A percentile compares a stretch with the other conserved stretches of the same genome.
Conservation (phyloP, 2,113 vertebrate genomes). For the Dryoscopus gambensis region DNA sequence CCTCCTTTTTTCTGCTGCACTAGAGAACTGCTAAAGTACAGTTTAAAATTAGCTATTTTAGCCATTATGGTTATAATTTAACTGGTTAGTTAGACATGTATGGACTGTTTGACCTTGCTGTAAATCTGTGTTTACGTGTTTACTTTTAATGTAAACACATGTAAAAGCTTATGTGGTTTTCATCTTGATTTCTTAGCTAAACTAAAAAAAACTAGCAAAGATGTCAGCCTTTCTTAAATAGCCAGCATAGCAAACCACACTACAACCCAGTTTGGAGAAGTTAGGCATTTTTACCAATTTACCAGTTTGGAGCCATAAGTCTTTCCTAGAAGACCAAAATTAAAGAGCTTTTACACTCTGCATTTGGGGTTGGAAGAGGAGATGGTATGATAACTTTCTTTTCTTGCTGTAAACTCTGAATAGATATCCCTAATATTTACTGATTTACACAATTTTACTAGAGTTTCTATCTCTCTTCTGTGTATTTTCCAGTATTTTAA, state of each 20-base stretch:
- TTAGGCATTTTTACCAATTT: neutral
- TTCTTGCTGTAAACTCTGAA: neutral
- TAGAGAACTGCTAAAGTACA: neutral
- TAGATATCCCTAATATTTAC: neutral
- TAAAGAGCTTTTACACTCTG: neutral
- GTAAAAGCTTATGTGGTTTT: neutral
- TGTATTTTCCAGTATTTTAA: neutral
- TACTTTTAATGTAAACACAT: neutral
- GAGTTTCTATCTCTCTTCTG: neutral
- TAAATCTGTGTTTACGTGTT: neutral
- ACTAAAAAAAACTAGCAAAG: neutral
- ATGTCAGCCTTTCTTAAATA: neutral
- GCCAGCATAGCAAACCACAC: neutral
- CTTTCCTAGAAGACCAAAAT: neutral
- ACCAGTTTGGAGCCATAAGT: neutral
- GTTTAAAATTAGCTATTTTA: neutral
- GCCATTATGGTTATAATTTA: neutral
- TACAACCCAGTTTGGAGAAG: neutral
- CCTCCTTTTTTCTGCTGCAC: neutral
- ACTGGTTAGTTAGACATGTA: neutral
- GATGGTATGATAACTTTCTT: neutral
- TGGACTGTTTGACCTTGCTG: neutral
- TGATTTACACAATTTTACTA: neutral
- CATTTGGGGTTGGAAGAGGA: neutral
- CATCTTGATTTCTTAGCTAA: neutral